Evolutionary conservation across 2,113 vertebrate genomes (phyloP).

Genomic region (Myanophis thanlyinensis): DNA sequence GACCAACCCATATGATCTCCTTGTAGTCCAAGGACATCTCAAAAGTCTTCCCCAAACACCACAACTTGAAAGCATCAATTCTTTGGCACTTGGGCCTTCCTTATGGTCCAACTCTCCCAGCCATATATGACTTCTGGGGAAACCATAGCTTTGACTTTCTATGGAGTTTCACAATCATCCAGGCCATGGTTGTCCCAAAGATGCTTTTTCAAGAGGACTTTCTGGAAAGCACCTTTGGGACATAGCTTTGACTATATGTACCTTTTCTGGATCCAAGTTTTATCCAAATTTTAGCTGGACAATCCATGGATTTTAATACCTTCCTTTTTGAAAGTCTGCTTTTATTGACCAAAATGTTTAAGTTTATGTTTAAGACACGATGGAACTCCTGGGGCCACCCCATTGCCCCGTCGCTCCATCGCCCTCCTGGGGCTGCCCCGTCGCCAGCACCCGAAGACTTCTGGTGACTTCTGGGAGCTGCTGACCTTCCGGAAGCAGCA

Average conservation of each 20-base stretch:
- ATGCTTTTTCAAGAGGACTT: not conserved
- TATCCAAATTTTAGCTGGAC: not conserved
- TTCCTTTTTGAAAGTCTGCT: not conserved
- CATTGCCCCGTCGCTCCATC: too few species aligned
- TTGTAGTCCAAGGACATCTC: not conserved
- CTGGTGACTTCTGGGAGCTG: too few species aligned
- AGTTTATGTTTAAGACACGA: too few species aligned
- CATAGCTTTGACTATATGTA: not conserved
- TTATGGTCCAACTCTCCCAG: not conserved
- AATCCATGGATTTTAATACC: not conserved
- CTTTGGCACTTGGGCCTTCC: rapidly evolving
- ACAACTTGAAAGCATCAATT: not conserved
- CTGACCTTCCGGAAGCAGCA: too few species aligned
- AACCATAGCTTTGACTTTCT: not conserved
- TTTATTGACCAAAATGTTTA: not conserved
- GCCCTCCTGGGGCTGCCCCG: too few species aligned
- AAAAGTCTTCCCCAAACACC: not conserved
- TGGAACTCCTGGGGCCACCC: too few species aligned
- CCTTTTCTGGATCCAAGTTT: not conserved
- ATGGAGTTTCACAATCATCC: too few species aligned
- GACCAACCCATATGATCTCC: not conserved
- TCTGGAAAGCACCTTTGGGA: not conserved
- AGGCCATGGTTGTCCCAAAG: too few species aligned
- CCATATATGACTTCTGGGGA: not conserved
- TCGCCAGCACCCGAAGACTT: too few species aligned